A percentile compares a stretch with the other conserved stretches of the same genome.
Evolutionary conservation across 2,797 vertebrate species (phyloP).

Genomic region (Anolis apletophallus): DNA sequence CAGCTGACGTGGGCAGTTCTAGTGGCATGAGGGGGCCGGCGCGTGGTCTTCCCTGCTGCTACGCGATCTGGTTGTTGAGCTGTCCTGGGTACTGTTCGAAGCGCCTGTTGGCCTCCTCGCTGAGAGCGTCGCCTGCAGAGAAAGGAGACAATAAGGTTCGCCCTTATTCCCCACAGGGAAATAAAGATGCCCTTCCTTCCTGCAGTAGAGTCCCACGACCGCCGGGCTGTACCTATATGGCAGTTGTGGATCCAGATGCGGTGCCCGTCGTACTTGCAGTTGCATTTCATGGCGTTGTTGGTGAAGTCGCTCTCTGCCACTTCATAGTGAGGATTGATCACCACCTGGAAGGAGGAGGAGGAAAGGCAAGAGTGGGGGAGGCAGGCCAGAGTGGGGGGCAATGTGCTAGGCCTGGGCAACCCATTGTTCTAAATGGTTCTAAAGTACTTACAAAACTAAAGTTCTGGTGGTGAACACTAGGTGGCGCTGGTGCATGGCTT

Average conservation of each 20-base stretch:
- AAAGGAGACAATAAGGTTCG: not conserved
- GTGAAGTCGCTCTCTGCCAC: constrained; percentile 98
- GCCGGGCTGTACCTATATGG: constrained; percentile 84
- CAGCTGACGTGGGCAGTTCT: not conserved
- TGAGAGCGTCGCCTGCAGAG: constrained; percentile 89
- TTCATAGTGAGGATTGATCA: constrained; percentile 95
- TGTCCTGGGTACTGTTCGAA: constrained; percentile 97
- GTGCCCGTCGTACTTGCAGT: constrained; percentile 98
- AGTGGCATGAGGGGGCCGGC: not conserved
- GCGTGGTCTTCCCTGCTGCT: not conserved
- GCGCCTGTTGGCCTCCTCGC: constrained; percentile 91
- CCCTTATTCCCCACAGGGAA: not conserved
- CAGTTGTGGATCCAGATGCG: constrained; percentile 98
- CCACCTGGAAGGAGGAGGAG: constrained; percentile 78
- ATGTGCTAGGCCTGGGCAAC: too few species aligned
- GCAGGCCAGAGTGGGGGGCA: too few species aligned
- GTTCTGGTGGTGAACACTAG: too few species aligned
- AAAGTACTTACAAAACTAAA: too few species aligned
- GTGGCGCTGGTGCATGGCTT: too few species aligned
- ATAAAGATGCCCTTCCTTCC: not conserved
- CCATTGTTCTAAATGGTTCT: too few species aligned
- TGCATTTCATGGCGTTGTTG: constrained; percentile 98
- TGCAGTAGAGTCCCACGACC: rapidly evolving
- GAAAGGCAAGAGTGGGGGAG: too few species aligned
- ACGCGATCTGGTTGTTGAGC: constrained; percentile 91